These are phyloP conservation scores for Drosophila tsacasi DNA, from an alignment of 1,140 invertebrate genomes.

Conservation along the genomic window DNA sequence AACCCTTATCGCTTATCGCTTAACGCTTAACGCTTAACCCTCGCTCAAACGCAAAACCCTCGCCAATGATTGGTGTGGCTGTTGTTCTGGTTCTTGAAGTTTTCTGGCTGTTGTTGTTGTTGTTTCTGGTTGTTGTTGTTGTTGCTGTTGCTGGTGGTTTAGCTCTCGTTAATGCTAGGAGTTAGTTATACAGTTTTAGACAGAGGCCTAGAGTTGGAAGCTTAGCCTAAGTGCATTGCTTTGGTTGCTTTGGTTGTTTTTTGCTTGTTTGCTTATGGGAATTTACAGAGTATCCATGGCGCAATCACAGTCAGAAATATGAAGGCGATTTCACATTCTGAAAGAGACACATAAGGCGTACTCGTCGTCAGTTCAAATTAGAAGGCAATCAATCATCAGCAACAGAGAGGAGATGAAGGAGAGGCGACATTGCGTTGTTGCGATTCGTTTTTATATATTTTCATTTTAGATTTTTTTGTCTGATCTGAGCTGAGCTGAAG, in stretches of 20 bases:
- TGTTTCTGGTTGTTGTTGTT: constrained; percentile 35
- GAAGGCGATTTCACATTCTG: constrained; percentile 84
- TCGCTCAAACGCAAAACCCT: constrained; percentile 43
- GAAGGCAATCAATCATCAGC: constrained; percentile 74
- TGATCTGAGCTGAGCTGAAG: constrained; percentile 46
- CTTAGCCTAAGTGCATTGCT: constrained; percentile 75
- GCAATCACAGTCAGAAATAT: constrained; percentile 85
- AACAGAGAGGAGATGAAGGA: constrained; percentile 66
- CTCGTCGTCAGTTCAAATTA: constrained; percentile 82
- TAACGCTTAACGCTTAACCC: constrained; percentile 29
- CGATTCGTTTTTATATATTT: constrained; percentile 25
- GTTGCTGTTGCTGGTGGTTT: constrained; percentile 65
- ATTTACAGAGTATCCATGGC: constrained; percentile 84
- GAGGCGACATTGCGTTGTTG: constrained; percentile 44
- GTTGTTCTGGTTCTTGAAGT: constrained; percentile 51
- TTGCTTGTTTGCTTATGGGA: constrained; percentile 55
- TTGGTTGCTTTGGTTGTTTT: constrained; percentile 42
- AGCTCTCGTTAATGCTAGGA: constrained; percentile 61
- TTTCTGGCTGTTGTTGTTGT: constrained; percentile 49
- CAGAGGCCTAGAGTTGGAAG: constrained; percentile 61
- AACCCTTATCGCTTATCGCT: constrained; percentile 35
- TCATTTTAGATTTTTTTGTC: constrained; percentile 22
- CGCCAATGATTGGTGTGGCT: constrained; percentile 60
- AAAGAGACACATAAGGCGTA: constrained; percentile 85
- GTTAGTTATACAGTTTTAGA: constrained; percentile 47